Conservation (phyloP, 2,888 invertebrate species). For the Ligdia adustata region DNA sequence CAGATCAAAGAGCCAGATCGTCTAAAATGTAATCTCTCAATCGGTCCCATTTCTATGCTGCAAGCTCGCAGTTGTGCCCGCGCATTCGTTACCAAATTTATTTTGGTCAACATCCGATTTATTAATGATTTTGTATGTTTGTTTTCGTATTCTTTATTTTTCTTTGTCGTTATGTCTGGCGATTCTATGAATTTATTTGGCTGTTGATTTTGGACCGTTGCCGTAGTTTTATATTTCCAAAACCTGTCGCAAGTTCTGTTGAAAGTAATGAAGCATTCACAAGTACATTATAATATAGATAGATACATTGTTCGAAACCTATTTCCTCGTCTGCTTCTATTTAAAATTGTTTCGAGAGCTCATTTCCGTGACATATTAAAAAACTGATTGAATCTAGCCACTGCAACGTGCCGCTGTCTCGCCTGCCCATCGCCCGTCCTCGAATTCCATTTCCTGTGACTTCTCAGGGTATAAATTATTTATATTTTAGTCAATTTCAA, state of each 20-base stretch:
- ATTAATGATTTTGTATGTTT: constrained; percentile 24
- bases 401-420: not conserved
- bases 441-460: constrained; percentile 4
- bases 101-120: constrained; percentile 38
- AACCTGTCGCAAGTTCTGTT: no score
- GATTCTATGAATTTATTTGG: constrained; percentile 11
- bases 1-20: no score
- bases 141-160: constrained; percentile 19
- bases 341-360: not conserved
- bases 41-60: no score
- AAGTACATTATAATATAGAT: no score
- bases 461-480: not conserved
- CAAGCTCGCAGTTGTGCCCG: constrained; percentile 13
- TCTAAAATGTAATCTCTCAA: no score
- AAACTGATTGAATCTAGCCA: not conserved
- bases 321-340: not conserved
- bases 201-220: constrained; percentile 1
- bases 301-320: not conserved
- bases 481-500: no score
- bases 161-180: not conserved
- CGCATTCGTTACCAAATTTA: constrained; percentile 36
- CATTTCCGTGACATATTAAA: constrained; percentile 2
- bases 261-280: not conserved
- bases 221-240: not conserved
- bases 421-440: not conserved